Conservation (phyloP, 2,797 vertebrate genomes). For the Heliangelus exortis region DNA sequence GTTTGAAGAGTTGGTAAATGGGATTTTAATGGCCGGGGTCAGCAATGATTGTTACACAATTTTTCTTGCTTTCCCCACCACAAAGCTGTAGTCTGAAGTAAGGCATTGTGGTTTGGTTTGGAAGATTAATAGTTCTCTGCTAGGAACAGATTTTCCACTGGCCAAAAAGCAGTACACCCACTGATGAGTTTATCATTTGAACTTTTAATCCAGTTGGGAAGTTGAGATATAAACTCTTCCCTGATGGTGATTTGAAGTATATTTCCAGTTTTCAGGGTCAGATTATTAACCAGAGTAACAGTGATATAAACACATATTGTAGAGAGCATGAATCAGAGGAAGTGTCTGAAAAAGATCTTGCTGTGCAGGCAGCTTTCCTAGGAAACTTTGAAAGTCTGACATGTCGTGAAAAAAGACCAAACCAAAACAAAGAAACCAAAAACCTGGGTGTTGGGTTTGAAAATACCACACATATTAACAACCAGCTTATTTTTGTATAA, state of each 20-base stretch:
- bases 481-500: not conserved
- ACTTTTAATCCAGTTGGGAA: conserved; percentile 63
- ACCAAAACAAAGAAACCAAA: no score
- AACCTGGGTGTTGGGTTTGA: not conserved
- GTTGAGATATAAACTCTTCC: conserved; percentile 36
- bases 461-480: conserved; percentile 24
- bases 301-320: conserved; percentile 41
- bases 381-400: conserved; percentile 28
- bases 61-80: not conserved
- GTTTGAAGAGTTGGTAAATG: conserved; percentile 17
- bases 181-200: conserved; percentile 70
- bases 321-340: conserved; percentile 54
- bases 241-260: conserved; percentile 58
- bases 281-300: conserved; percentile 48
- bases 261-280: conserved; percentile 67
- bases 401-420: not conserved
- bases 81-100: conserved; percentile 23
- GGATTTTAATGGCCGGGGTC: conserved; percentile 21
- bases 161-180: conserved; percentile 17
- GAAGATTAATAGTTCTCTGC: conserved; percentile 61
- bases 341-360: conserved; percentile 42
- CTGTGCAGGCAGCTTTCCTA: conserved; percentile 30
- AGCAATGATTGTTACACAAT: not conserved
- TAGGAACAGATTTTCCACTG: conserved; percentile 45
- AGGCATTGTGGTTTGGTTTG: not conserved